These are phyloP conservation scores for Ceratosolen fusciceps DNA, from an alignment of 1,140 invertebrate genomes.

Conservation along the genomic window DNA sequence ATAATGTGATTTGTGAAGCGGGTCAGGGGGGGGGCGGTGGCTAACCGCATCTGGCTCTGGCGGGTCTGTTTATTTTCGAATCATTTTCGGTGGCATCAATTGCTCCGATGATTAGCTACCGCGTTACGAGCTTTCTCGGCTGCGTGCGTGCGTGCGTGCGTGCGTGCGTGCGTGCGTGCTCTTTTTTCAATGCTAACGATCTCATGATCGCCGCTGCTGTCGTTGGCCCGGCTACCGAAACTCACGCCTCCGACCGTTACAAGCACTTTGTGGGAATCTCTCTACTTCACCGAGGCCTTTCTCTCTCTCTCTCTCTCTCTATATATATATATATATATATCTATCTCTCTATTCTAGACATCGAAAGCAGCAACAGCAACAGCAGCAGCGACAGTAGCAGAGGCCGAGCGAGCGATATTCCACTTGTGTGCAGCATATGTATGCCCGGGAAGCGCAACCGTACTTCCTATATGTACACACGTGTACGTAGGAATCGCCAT, in stretches of 20 bases:
- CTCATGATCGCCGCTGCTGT: background rate
- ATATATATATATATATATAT: too few relatives aligned
- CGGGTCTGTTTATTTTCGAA: background rate
- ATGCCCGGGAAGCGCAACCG: background rate
- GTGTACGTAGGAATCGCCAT: too few relatives aligned
- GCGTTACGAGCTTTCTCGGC: background rate
- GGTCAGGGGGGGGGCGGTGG: too few relatives aligned
- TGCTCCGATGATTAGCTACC: background rate
- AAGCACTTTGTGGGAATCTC: background rate
- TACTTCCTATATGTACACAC: background rate
- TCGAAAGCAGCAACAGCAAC: background rate
- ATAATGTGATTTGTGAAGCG: background rate
- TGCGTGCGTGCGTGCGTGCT: too few relatives aligned
- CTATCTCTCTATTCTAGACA: background rate
- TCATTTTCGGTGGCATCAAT: background rate
- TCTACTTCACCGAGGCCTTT: background rate
- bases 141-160: too few relatives aligned
- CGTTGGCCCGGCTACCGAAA: background rate
- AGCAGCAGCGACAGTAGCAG: background rate
- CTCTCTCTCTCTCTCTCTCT: background rate
- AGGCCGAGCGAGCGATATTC: background rate
- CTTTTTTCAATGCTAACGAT: background rate
- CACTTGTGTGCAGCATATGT: background rate
- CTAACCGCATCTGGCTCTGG: background rate
- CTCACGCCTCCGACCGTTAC: background rate